These are phyloP conservation scores for Zygaena filipendulae DNA, from an alignment of 2,888 invertebrate genomes.

Conservation along the genomic window DNA sequence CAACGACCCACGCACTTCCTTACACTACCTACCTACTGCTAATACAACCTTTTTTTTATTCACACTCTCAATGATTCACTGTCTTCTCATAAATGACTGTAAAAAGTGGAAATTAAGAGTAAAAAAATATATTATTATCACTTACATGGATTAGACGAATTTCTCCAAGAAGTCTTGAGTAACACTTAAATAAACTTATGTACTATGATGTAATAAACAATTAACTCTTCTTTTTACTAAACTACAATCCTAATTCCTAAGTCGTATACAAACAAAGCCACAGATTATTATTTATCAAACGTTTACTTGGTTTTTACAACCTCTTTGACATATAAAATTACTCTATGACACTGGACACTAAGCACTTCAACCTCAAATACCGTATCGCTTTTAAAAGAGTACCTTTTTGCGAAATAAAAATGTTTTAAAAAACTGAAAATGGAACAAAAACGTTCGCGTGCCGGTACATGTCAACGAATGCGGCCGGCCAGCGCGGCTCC, in stretches of 20 bases:
- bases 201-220: no score
- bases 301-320: conserved; percentile 8
- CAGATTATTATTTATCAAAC: no score
- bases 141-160: no score
- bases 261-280: conserved; percentile 2
- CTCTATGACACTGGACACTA: no score
- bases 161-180: no score
- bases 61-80: no score
- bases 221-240: conserved; percentile 1
- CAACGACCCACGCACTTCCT: conserved; percentile 45
- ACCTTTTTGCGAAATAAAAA: no score
- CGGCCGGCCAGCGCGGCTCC: conserved; percentile 37
- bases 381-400: no score
- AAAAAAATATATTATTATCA: background rate
- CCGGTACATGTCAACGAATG: conserved; percentile 60
- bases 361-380: no score
- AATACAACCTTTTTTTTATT: no score
- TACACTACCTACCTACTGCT: no score
- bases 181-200: no score
- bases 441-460: conserved; percentile 63
- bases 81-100: background rate
- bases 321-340: conserved; percentile 14
- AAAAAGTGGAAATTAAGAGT: background rate
- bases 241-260: conserved; percentile 1
- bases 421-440: conserved; percentile 35